Conservation (phyloP, 2,888 invertebrate species). For the Lutraria lutraria region DNA sequence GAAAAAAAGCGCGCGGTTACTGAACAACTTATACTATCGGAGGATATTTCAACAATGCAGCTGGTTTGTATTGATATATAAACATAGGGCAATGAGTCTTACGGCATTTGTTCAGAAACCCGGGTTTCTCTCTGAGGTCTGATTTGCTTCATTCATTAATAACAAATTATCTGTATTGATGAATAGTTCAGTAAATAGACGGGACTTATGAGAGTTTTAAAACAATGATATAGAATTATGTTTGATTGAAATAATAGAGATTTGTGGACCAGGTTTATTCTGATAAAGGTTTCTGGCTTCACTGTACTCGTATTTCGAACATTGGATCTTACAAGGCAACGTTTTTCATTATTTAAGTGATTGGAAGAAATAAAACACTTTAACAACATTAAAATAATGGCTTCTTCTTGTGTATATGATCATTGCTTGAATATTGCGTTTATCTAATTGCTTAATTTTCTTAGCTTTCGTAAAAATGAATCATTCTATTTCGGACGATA, state of each 20-base stretch:
- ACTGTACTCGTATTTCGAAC: too few relatives aligned
- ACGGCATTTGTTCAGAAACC: neutral
- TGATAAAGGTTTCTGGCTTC: neutral
- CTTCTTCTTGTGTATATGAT: neutral
- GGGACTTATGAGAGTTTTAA: neutral
- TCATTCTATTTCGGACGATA: neutral
- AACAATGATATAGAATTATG: neutral
- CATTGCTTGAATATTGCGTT: neutral
- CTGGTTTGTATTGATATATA: slow-evolving; percentile 1
- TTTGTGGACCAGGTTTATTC: neutral
- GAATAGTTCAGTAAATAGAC: neutral
- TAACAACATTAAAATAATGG: too few relatives aligned
- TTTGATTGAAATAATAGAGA: neutral
- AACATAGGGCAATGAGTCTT: neutral
- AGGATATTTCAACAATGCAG: neutral
- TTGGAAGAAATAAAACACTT: too few relatives aligned
- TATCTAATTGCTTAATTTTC: neutral
- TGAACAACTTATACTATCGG: neutral
- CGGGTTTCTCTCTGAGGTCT: neutral
- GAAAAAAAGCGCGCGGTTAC: neutral
- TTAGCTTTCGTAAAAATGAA: neutral
- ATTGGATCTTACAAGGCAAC: too few relatives aligned
- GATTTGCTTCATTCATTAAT: neutral
- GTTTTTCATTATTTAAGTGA: too few relatives aligned
- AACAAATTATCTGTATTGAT: neutral